phyloP scores from a whole-genome alignment of 1,140 invertebrate genomes.

The Leptestheria dahalacensis region DNA sequence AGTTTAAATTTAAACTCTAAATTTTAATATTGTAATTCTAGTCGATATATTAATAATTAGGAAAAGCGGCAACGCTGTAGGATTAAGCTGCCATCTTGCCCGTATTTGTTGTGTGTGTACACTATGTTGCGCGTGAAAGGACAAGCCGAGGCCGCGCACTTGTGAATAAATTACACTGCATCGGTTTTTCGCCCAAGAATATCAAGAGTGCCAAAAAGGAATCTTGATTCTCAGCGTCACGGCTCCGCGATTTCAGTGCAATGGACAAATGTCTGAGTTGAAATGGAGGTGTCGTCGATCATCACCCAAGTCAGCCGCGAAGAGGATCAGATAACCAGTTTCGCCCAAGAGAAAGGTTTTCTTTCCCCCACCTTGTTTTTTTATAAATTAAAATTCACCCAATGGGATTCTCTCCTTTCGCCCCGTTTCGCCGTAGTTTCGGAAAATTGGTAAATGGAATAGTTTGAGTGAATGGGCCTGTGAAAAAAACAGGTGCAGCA shows the following conservation, averaged over 20 bases:
- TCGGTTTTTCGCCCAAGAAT: neutral
- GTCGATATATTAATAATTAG: no score
- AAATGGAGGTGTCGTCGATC: constrained; percentile 96
- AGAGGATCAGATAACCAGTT: constrained; percentile 85
- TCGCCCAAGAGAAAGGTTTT: constrained; percentile 81
- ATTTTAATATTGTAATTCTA: no score
- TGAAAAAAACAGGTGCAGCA: neutral
- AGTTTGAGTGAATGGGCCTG: neutral
- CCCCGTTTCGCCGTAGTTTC: neutral
- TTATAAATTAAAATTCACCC: constrained; percentile 2
- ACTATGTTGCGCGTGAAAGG: neutral
- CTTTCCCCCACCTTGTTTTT: constrained; percentile 26
- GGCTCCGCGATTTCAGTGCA: constrained; percentile 17
- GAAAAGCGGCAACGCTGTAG: neutral
- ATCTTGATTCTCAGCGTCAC: neutral
- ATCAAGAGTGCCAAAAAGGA: neutral
- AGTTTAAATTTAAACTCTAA: no score
- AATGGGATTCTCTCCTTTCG: neutral
- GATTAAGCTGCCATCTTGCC: neutral
- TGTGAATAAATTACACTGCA: neutral
- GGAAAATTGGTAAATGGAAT: neutral
- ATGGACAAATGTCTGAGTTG: constrained; percentile 49
- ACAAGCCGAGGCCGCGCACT: neutral
- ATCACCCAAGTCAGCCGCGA: constrained; percentile 92
- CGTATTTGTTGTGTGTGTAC: neutral